Evolutionary conservation across 2,888 invertebrate species (phyloP).

Genomic region (Thymelicus acteon): DNA sequence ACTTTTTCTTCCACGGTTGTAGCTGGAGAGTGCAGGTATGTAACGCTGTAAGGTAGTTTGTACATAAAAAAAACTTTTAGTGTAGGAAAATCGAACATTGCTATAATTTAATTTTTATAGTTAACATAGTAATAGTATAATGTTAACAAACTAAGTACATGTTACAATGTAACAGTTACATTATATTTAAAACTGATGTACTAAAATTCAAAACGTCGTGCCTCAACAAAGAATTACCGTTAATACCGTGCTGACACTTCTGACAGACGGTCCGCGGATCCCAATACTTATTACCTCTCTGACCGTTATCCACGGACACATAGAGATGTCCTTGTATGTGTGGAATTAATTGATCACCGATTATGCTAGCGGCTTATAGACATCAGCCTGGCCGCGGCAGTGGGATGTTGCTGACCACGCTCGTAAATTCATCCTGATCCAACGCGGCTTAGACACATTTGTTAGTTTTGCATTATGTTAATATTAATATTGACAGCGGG

Average conservation of each 20-base stretch:
- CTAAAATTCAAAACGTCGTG: not conserved
- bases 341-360: constrained; percentile 67
- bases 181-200: too few species aligned
- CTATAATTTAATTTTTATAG: too few species aligned
- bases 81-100: too few species aligned
- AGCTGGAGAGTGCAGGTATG: too few species aligned
- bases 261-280: constrained; percentile 50
- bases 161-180: too few species aligned
- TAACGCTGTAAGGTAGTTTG: too few species aligned
- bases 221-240: constrained; percentile 40
- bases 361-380: constrained; percentile 48
- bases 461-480: constrained; percentile 51
- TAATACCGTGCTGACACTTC: constrained; percentile 52
- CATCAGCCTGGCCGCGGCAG: constrained; percentile 23
- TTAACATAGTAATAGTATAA: too few species aligned
- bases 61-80: too few species aligned
- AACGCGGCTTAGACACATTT: constrained; percentile 61
- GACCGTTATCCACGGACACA: constrained; percentile 62
- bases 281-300: constrained; percentile 51
- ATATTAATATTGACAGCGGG: constrained; percentile 53
- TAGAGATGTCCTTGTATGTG: constrained; percentile 67
- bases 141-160: too few species aligned
- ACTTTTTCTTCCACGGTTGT: too few species aligned
- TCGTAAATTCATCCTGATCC: constrained; percentile 31
- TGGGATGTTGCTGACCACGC: constrained; percentile 3